phyloP scores from a whole-genome alignment of 2,888 invertebrate genomes.

The Pristionchus exspectatus region DNA sequence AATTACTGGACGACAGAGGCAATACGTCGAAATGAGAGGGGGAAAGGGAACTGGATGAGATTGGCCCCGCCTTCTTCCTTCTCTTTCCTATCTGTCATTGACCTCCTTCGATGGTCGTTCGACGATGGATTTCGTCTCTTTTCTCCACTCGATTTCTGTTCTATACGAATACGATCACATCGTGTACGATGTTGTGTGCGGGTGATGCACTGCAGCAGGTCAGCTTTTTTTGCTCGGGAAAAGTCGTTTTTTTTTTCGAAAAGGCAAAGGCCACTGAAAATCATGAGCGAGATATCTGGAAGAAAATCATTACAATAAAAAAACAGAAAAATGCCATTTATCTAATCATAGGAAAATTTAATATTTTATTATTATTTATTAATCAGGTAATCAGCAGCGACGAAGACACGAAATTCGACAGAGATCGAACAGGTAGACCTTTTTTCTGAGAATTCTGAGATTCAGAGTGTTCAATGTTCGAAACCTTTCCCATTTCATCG shows the following conservation, averaged over 20 bases:
- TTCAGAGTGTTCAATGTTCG: not conserved
- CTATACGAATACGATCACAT: slow-evolving; percentile 50
- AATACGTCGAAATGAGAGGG: slow-evolving; percentile 7
- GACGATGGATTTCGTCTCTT: not conserved
- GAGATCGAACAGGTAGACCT: not conserved
- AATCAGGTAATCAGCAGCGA: slow-evolving; percentile 17
- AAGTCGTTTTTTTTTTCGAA: not conserved
- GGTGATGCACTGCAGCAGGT: slow-evolving; percentile 50
- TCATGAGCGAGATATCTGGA: too few species aligned
- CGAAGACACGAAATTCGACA: not conserved
- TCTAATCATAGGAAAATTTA: not conserved
- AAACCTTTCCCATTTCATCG: not conserved
- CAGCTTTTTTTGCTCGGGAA: not conserved
- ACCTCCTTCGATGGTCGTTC: not conserved
- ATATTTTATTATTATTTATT: not conserved
- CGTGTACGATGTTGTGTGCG: slow-evolving; percentile 25
- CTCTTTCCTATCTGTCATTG: not conserved
- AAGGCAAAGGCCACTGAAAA: too few species aligned
- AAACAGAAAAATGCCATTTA: too few species aligned
- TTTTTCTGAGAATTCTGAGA: not conserved
- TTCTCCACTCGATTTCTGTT: slow-evolving; percentile 52
- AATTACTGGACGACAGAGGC: slow-evolving; percentile 37
- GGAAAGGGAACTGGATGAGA: slow-evolving; percentile 32
- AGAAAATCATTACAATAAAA: too few species aligned
- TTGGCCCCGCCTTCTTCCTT: slow-evolving; percentile 34